Conservation (phyloP, 2,797 vertebrate genomes). For the Lepilemur septentrionalis region DNA sequence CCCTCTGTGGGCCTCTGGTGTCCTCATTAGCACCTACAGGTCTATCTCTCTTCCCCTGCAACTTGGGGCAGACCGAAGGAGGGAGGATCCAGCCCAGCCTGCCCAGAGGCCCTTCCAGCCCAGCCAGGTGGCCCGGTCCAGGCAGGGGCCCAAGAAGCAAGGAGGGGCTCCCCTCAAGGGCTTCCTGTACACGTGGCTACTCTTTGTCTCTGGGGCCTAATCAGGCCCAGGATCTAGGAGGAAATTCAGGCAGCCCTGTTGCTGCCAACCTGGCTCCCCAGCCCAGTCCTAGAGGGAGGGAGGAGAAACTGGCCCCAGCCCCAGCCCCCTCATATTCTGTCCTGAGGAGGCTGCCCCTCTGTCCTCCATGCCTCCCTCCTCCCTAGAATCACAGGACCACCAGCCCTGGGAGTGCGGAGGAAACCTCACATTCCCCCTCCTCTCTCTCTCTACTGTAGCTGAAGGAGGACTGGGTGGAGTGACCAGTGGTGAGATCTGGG, state of each 20-base stretch:
- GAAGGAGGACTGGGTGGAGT: background rate
- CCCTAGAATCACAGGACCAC: background rate
- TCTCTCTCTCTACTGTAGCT: background rate
- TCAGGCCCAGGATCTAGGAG: constrained; percentile 4
- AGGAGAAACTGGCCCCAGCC: background rate
- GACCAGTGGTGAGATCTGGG: background rate
- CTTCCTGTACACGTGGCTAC: background rate
- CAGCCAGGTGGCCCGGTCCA: background rate
- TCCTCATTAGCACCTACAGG: background rate
- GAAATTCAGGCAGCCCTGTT: background rate
- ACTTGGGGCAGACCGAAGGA: background rate
- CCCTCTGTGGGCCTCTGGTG: background rate
- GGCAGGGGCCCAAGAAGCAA: background rate
- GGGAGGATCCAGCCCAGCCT: background rate
- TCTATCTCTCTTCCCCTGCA: background rate
- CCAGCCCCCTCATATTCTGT: background rate
- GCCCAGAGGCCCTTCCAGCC: background rate
- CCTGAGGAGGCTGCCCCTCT: background rate
- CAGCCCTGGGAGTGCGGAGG: background rate
- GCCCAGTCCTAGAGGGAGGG: background rate
- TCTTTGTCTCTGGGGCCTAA: constrained; percentile 53
- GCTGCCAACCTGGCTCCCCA: background rate
- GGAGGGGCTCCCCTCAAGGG: background rate
- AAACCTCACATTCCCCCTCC: background rate
- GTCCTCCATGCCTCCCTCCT: background rate